A percentile compares a stretch with the other conserved stretches of the same genome.
Conservation (phyloP, 2,113 vertebrate genomes). For the Taurulus bubalis region DNA sequence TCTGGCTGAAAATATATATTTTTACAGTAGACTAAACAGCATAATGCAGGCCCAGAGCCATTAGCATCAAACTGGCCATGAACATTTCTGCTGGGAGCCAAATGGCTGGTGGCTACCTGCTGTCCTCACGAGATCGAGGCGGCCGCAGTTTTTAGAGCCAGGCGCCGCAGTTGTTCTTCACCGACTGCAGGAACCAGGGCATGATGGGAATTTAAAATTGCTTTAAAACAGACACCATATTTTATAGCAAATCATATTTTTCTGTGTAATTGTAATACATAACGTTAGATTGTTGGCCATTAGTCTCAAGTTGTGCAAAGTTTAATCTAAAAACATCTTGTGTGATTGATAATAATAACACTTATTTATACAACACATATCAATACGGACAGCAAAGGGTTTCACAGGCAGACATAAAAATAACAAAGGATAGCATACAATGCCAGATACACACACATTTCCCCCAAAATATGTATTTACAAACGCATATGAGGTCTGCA, state of each 20-base stretch:
- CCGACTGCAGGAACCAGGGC: not conserved
- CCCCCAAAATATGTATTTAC: not conserved
- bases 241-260: not conserved
- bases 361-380: not conserved
- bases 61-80: conserved; percentile 62
- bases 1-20: conserved; percentile 43
- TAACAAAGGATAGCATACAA: not conserved
- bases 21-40: conserved; percentile 46
- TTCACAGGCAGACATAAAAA: not conserved
- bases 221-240: not conserved
- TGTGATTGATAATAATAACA: not conserved
- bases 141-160: not conserved
- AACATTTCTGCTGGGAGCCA: conserved; percentile 50
- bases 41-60: conserved; percentile 56
- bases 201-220: not conserved
- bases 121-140: not conserved
- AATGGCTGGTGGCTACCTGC: conserved; percentile 37
- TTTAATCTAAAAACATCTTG: not conserved
- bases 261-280: not conserved
- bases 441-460: not conserved
- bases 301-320: not conserved
- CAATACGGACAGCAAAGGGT: not conserved
- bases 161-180: not conserved
- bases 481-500: not conserved
- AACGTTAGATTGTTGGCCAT: not conserved